Percentiles rank a stretch among this genome's conserved stretches.
phyloP scores from a whole-genome alignment of 2,113 vertebrate genomes.

The Pomatorhinus ruficollis region DNA sequence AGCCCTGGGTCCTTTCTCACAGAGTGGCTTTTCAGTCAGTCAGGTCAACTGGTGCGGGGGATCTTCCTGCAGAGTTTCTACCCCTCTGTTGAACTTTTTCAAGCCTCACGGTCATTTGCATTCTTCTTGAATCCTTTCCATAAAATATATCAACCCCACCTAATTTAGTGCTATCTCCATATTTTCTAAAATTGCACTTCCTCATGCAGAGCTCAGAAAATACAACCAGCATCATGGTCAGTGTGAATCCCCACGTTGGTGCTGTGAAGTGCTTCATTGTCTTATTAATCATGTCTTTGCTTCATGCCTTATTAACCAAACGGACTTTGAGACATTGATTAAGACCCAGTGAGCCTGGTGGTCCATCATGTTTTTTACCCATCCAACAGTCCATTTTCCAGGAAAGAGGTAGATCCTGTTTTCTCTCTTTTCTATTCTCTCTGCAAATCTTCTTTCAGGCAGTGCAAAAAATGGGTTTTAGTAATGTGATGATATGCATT shows the following conservation, averaged over 20 bases:
- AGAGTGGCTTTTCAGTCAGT: neutral
- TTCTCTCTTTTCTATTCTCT: neutral
- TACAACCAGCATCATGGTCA: neutral
- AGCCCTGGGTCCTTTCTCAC: rapidly evolving
- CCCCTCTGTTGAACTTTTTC: neutral
- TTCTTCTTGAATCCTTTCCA: neutral
- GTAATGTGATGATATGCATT: neutral
- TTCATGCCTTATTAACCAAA: neutral
- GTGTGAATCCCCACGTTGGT: neutral
- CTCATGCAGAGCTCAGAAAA: neutral
- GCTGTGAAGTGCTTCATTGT: neutral
- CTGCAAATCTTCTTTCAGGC: neutral
- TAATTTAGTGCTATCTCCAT: neutral
- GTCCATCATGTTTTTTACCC: neutral
- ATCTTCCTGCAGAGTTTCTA: neutral
- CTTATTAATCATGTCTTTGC: neutral
- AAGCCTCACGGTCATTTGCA: neutral
- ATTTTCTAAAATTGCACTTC: neutral
- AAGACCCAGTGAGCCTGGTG: neutral
- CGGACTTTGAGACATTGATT: neutral
- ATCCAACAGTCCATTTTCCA: neutral
- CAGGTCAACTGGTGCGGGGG: neutral
- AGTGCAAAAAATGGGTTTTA: neutral
- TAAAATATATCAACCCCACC: neutral
- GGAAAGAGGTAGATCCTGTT: neutral